phyloP scores from a whole-genome alignment of 2,888 invertebrate genomes.

The Dorcus parallelipipedus region DNA sequence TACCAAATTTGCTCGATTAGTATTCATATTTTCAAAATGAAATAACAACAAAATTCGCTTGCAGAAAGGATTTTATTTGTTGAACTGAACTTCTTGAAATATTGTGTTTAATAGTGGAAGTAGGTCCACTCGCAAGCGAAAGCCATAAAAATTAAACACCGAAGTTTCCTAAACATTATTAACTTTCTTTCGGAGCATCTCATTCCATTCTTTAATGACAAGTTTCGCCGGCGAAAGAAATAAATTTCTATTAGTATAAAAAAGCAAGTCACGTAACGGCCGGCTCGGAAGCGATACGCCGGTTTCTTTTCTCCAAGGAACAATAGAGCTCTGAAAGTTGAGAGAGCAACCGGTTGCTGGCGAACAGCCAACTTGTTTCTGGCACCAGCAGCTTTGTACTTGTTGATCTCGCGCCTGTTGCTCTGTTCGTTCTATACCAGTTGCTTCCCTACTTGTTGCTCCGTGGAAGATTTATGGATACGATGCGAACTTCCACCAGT shows the following conservation, averaged over 20 bases:
- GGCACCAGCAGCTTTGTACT: conserved; percentile 28
- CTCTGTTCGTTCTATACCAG: conserved; percentile 32
- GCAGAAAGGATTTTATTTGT: no score
- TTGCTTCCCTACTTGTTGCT: conserved; percentile 35
- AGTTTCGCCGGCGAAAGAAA: conserved; percentile 13
- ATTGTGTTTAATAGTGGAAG: no score
- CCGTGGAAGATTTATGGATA: conserved; percentile 13
- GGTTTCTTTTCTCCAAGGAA: conserved; percentile 13
- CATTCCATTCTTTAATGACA: neutral
- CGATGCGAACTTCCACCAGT: conserved; percentile 11
- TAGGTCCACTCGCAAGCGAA: no score
- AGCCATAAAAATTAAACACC: neutral
- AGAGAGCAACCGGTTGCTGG: conserved; percentile 31
- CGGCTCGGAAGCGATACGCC: conserved; percentile 7
- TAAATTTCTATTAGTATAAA: conserved; percentile 16
- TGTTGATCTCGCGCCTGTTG: conserved; percentile 33
- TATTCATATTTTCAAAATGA: no score
- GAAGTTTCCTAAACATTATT: neutral
- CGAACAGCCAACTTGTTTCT: conserved; percentile 19
- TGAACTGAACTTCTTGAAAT: no score
- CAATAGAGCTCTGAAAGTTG: conserved; percentile 13
- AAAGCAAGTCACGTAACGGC: conserved; percentile 14
- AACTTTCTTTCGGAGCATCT: neutral
- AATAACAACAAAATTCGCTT: no score
- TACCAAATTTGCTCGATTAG: neutral